Percentiles rank a stretch among this genome's conserved stretches.
These are phyloP conservation scores for Platycnemis pennipes DNA, from an alignment of 2,888 invertebrate genomes.

Conservation along the genomic window DNA sequence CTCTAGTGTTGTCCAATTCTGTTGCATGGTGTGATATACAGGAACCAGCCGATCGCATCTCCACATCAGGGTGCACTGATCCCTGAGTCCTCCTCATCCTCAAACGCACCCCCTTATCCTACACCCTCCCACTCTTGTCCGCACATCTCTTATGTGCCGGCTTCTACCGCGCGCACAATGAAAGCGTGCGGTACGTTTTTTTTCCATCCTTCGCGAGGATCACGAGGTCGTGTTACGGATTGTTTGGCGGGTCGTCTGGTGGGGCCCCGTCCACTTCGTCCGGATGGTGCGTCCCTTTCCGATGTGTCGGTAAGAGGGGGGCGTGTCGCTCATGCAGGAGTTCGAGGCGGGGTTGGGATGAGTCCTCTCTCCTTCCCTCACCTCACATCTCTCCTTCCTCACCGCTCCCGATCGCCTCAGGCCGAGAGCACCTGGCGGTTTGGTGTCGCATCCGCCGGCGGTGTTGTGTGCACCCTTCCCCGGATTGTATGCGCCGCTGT, in stretches of 20 bases:
- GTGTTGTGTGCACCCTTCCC: not conserved
- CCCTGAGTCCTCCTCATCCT: not conserved
- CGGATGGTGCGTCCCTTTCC: constrained; percentile 7
- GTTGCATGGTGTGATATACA: too few relatives aligned
- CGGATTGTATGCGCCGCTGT: not conserved
- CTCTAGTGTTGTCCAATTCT: too few relatives aligned
- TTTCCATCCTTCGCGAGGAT: not conserved
- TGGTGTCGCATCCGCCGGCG: not conserved
- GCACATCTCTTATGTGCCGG: not conserved
- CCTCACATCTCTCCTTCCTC: not conserved
- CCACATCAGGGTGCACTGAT: not conserved
- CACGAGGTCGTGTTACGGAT: constrained; percentile 5
- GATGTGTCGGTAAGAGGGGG: not conserved
- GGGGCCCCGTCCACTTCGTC: not conserved
- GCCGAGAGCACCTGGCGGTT: not conserved
- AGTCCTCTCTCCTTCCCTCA: not conserved
- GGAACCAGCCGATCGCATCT: not conserved
- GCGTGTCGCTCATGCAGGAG: not conserved
- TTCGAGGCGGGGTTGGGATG: too few relatives aligned
- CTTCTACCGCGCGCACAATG: not conserved
- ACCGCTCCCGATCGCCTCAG: not conserved
- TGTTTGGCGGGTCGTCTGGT: not conserved
- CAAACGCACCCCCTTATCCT: too few relatives aligned
- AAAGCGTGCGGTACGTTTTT: not conserved
- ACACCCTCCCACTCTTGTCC: not conserved